phyloP scores from a whole-genome alignment of 2,113 vertebrate species.

The Oryzias curvinotus region DNA sequence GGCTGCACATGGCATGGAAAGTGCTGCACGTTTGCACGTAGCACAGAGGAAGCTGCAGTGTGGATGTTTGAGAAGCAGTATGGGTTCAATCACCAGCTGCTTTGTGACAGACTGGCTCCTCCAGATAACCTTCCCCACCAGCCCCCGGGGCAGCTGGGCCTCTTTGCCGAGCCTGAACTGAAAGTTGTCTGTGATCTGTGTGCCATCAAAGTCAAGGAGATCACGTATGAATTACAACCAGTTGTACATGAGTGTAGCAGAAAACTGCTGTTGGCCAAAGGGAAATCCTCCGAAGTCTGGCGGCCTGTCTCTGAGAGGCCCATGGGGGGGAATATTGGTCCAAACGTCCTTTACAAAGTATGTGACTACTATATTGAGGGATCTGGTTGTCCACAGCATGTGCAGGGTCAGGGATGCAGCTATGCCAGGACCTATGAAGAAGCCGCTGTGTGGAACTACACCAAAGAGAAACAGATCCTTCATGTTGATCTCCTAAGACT shows the following conservation, averaged over 20 bases:
- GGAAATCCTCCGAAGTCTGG: slow-evolving; percentile 56
- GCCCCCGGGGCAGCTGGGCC: neutral
- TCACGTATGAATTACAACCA: slow-evolving; percentile 63
- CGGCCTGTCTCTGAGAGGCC: slow-evolving; percentile 76
- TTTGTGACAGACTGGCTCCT: slow-evolving; percentile 60
- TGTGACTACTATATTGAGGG: slow-evolving; percentile 78
- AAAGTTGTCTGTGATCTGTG: slow-evolving; percentile 77
- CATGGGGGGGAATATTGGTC: slow-evolving; percentile 41
- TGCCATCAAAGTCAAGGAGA: slow-evolving; percentile 69
- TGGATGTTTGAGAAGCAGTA: slow-evolving; percentile 82
- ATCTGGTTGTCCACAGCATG: slow-evolving; percentile 75
- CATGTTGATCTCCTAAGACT: slow-evolving; percentile 55
- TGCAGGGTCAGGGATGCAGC: slow-evolving; percentile 66
- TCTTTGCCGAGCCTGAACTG: slow-evolving; percentile 37
- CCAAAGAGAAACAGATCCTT: slow-evolving; percentile 61
- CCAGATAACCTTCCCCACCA: neutral
- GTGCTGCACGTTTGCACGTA: slow-evolving; percentile 83
- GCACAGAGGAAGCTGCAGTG: slow-evolving; percentile 81
- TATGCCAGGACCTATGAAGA: slow-evolving; percentile 83
- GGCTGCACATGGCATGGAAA: slow-evolving; percentile 79
- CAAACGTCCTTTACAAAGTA: slow-evolving; percentile 69
- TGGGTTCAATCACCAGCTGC: slow-evolving; percentile 45
- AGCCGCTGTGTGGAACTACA: slow-evolving; percentile 83
- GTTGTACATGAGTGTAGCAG: slow-evolving; percentile 74
- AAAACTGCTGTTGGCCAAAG: slow-evolving; percentile 78